phyloP scores from a whole-genome alignment of 37 sponge, comb jelly and placozoan species.

The Aphrocallistes beatrix region DNA sequence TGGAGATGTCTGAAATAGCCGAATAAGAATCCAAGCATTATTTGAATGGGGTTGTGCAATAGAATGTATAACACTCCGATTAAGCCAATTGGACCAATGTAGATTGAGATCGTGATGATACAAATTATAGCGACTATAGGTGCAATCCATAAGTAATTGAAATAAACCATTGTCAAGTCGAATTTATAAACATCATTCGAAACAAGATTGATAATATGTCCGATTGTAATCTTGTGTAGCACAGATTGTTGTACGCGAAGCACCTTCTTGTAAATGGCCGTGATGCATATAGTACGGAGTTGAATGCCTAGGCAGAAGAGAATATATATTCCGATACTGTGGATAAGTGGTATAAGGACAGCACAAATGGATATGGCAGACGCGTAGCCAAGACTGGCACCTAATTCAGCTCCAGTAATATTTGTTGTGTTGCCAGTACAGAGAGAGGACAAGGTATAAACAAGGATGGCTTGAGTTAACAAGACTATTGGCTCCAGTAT shows the following conservation, averaged over 20 bases:
- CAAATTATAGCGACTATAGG: background rate
- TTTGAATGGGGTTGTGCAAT: background rate
- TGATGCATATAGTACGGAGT: background rate
- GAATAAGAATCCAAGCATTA: background rate
- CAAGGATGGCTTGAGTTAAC: background rate
- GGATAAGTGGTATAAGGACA: background rate
- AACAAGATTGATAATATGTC: background rate
- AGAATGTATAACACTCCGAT: constrained; percentile 3
- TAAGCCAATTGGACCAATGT: background rate
- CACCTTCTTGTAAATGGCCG: background rate
- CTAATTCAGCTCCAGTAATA: background rate
- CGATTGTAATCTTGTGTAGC: background rate
- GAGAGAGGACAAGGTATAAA: background rate
- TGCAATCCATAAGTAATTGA: background rate
- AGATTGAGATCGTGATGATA: background rate
- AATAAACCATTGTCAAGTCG: background rate
- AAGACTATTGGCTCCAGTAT: background rate
- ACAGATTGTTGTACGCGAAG: background rate
- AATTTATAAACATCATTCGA: constrained; percentile 7
- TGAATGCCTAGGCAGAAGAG: background rate
- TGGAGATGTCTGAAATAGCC: background rate
- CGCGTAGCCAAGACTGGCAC: background rate
- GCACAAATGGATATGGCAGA: background rate
- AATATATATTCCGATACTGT: background rate
- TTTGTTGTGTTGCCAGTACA: background rate